Evolutionary conservation across 35 echinoderm and acorn worm genomes (phyloP).

Genomic region (Heliocidaris tuberculata): DNA sequence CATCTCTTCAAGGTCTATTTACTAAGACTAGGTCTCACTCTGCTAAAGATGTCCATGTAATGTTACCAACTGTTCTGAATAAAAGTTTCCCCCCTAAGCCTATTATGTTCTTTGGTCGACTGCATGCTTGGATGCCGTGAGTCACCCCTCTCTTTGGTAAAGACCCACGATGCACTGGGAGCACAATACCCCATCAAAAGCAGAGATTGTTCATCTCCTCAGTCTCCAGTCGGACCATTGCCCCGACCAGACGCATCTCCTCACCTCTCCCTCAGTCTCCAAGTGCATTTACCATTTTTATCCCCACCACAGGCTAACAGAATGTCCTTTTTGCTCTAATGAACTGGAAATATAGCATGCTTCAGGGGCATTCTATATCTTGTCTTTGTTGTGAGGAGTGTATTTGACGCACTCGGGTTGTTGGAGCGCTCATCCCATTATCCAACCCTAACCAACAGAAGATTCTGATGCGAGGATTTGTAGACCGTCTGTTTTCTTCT

Average conservation of each 20-base stretch:
- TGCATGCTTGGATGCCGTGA: not conserved
- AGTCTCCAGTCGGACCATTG: not conserved
- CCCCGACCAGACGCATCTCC: not conserved
- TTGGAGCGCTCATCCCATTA: not conserved
- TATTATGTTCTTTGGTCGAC: not conserved
- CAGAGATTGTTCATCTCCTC: not conserved
- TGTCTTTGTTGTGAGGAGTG: not conserved
- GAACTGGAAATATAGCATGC: not conserved
- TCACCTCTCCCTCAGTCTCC: not conserved
- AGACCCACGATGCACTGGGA: not conserved
- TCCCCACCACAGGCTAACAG: not conserved
- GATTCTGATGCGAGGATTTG: not conserved
- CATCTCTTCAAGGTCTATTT: too few species aligned
- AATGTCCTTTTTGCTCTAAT: conserved; percentile 1
- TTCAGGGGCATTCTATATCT: not conserved
- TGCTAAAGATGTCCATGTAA: not conserved
- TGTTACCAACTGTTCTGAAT: not conserved
- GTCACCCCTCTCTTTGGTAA: not conserved
- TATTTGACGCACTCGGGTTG: not conserved
- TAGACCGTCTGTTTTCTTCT: not conserved
- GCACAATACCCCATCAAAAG: not conserved
- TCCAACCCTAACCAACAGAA: not conserved
- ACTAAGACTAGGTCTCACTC: not conserved
- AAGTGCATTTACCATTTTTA: not conserved
- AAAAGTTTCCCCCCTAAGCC: not conserved